Evolutionary conservation across 2,888 invertebrate species (phyloP).

Genomic region (Athalia circularis): DNA sequence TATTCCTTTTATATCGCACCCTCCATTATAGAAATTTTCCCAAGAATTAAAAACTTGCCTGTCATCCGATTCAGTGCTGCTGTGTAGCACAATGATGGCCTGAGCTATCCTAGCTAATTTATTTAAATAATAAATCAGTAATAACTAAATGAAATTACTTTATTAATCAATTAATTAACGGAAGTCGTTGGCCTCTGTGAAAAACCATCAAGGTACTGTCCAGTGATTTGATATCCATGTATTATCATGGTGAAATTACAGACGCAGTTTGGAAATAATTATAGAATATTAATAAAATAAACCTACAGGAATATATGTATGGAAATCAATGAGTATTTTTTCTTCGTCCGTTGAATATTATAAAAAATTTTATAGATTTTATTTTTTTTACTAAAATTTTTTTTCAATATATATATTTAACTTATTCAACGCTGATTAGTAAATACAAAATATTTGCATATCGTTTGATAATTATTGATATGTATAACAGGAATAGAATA

Average conservation of each 20-base stretch:
- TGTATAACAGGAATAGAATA: constrained; percentile 29
- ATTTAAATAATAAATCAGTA: constrained; percentile 63
- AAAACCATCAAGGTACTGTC: background rate
- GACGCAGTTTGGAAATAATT: constrained; percentile 43
- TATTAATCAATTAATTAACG: constrained; percentile 41
- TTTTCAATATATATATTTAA: background rate
- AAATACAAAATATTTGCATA: constrained; percentile 21
- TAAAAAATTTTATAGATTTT: constrained; percentile 31
- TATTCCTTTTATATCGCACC: constrained; percentile 43
- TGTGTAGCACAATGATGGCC: constrained; percentile 65
- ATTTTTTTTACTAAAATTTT: background rate
- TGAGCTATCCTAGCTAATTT: constrained; percentile 70
- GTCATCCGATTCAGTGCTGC: constrained; percentile 60
- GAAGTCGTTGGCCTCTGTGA: constrained; percentile 14
- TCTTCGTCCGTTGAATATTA: constrained; percentile 22
- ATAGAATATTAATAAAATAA: constrained; percentile 47
- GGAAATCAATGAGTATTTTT: constrained; percentile 7
- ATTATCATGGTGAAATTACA: constrained; percentile 41
- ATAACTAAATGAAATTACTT: constrained; percentile 39
- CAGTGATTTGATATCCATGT: constrained; percentile 14
- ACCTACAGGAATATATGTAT: constrained; percentile 16
- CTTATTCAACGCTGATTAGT: background rate
- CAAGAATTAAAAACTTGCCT: constrained; percentile 47
- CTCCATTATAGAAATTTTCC: constrained; percentile 57
- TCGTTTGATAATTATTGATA: constrained; percentile 12